Base-by-base conservation (phyloP, 2,797 vertebrate genomes). In the Coregonus ussuriensis region DNA sequence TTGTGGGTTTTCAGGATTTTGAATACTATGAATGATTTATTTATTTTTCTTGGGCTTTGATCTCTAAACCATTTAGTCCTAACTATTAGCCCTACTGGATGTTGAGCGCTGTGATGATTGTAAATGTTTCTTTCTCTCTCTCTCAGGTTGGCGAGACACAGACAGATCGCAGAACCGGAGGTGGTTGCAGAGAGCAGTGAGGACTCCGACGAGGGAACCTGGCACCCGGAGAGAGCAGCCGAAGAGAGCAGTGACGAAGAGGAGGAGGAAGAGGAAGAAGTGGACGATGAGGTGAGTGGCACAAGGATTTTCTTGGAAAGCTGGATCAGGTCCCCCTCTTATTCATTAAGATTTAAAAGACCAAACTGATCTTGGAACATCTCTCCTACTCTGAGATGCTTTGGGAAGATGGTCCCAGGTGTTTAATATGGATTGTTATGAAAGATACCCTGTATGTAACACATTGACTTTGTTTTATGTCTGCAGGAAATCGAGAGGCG, bases 141-240 rank as follows among this genome's bases (percentile, higher is more conserved):
- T 71, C 31, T 72, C 81, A 99, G 98, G 86, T 89, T 99, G 63
- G 97, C 98, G 0, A 91, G 98, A 77, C 98, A 99, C 90, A 89
- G 98, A 51, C 98, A 98, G 87, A 99, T 99, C 0, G 96, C 96
- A 18, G 98, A 99, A 84, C 98, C 98, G 1, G 97, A 99, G 87
- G 95, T 99, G 63, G 94, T 99, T 6, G 96, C 90, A 16, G 97
- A 99, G 86, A 98, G 96, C 3, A 98, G 98, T 4, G 98, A 98
- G 0, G 98, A 99, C 85, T 97, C 96, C 0, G 98, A 99, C 67
- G 97, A 97, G 76, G 98, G 97, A 75, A 96, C 96, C 0, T 98
- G 97, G 97, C 97, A 94, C 65, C 91, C 97, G 16, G 96, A 98
- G 79, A 93, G 93, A 1, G 96, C 97, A 83, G 5, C 16, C 3